A percentile compares a stretch with the other conserved stretches of the same genome.
Evolutionary conservation across 2,797 vertebrate species (phyloP).

Genomic region (Australoheros facetus): DNA sequence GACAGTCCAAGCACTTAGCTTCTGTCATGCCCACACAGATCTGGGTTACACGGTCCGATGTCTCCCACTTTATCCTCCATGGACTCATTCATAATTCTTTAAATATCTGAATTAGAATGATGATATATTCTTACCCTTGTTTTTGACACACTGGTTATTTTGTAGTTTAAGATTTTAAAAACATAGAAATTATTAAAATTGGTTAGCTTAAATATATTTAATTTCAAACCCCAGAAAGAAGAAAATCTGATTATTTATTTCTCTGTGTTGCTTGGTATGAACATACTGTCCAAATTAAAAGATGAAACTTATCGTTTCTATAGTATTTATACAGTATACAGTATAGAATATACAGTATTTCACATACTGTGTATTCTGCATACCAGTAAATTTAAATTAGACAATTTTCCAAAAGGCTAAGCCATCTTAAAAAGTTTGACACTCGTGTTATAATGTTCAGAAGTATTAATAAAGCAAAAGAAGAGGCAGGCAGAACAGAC

Average conservation of each 20-base stretch:
- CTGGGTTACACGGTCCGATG: conserved; percentile 33
- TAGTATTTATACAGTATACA: neutral
- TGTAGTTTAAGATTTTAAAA: conserved; percentile 1
- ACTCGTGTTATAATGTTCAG: conserved; percentile 55
- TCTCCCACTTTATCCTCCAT: conserved; percentile 32
- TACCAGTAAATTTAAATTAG: conserved; percentile 33
- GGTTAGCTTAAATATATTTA: conserved; percentile 5
- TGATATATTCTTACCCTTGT: neutral
- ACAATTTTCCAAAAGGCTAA: conserved; percentile 42
- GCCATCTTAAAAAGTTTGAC: conserved; percentile 64
- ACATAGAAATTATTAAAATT: conserved; percentile 13
- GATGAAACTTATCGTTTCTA: neutral
- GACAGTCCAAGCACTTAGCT: conserved; percentile 67
- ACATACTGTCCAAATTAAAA: neutral
- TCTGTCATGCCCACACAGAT: conserved; percentile 42
- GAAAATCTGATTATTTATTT: conserved; percentile 15
- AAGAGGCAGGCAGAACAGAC: conserved; percentile 38
- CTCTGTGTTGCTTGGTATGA: neutral
- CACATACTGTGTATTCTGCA: conserved; percentile 32
- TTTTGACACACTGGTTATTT: neutral
- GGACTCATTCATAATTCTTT: conserved; percentile 39
- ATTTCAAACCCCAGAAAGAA: conserved; percentile 1
- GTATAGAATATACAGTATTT: neutral
- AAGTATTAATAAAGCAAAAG: conserved; percentile 60
- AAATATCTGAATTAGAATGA: conserved; percentile 27